These are phyloP conservation scores for Girardia tigrina DNA, from an alignment of 2,888 invertebrate genomes.

Conservation along the genomic window DNA sequence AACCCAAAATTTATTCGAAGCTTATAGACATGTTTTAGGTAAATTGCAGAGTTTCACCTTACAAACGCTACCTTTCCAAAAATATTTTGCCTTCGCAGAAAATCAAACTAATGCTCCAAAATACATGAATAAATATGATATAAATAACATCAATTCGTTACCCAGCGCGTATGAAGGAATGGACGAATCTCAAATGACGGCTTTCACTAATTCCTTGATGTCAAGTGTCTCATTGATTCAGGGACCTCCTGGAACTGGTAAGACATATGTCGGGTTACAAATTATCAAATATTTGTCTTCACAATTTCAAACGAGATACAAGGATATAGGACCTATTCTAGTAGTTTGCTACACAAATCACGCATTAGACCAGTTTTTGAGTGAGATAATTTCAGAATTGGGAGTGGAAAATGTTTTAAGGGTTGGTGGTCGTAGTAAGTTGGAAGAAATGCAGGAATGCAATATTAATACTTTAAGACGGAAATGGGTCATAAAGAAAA, in stretches of 20 bases:
- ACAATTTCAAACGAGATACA: constrained; percentile 52
- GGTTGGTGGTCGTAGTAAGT: constrained; percentile 37
- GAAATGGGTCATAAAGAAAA: neutral
- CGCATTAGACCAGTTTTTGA: constrained; percentile 70
- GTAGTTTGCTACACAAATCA: constrained; percentile 72
- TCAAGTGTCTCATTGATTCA: constrained; percentile 46
- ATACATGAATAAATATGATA: neutral
- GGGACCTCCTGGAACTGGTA: constrained; percentile 39
- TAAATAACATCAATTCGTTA: constrained; percentile 40
- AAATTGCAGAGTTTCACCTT: constrained; percentile 6
- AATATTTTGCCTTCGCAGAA: constrained; percentile 16
- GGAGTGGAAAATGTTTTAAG: constrained; percentile 38
- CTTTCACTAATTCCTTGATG: constrained; percentile 42
- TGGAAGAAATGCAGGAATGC: constrained; percentile 27
- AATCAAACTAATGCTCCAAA: neutral
- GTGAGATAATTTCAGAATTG: constrained; percentile 49
- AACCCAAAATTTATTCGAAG: constrained; percentile 63
- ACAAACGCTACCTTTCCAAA: neutral
- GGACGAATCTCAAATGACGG: constrained; percentile 44
- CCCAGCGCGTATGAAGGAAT: constrained; percentile 39
- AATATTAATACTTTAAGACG: neutral
- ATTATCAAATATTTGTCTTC: constrained; percentile 55
- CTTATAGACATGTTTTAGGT: constrained; percentile 60
- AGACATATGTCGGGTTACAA: constrained; percentile 40
- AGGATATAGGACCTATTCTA: constrained; percentile 56